These are phyloP conservation scores for Rhizomys pruinosus DNA, from an alignment of 2,113 vertebrate genomes.

Conservation along the genomic window DNA sequence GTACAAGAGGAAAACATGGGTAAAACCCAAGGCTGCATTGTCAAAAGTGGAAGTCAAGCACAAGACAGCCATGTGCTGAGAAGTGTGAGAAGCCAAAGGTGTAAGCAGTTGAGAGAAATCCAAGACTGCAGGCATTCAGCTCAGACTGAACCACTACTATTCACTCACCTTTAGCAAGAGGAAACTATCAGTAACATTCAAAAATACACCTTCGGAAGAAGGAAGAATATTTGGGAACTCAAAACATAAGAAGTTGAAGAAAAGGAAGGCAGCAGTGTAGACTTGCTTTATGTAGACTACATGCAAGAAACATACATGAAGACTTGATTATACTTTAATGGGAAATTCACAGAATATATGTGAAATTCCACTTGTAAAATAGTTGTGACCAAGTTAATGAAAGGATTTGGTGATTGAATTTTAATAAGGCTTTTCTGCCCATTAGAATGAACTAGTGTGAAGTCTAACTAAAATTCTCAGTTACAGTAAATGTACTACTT, in stretches of 20 bases:
- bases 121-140: not conserved
- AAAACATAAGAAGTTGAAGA: not conserved
- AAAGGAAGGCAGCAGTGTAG: not conserved
- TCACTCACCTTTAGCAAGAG: not conserved
- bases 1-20: not conserved
- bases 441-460: not conserved
- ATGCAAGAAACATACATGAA: not conserved
- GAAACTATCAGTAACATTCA: not conserved
- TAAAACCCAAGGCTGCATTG: not conserved
- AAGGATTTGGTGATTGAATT: not conserved
- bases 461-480: constrained; percentile 24
- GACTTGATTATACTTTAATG: not conserved
- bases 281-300: not conserved
- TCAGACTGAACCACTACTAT: not conserved
- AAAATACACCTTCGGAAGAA: not conserved
- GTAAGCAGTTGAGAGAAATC: not conserved
- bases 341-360: not conserved
- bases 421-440: constrained; percentile 38
- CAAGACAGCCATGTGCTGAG: not conserved
- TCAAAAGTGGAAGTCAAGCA: not conserved
- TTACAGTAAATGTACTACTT: constrained; percentile 12
- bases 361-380: constrained; percentile 21
- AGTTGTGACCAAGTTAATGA: not conserved
- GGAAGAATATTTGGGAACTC: not conserved
- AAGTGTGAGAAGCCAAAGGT: not conserved